Evolutionary conservation across 2,113 vertebrate genomes (phyloP), one percentile per base, ranked within the genome.

Genomic region (Lophura nycthemera): DNA sequence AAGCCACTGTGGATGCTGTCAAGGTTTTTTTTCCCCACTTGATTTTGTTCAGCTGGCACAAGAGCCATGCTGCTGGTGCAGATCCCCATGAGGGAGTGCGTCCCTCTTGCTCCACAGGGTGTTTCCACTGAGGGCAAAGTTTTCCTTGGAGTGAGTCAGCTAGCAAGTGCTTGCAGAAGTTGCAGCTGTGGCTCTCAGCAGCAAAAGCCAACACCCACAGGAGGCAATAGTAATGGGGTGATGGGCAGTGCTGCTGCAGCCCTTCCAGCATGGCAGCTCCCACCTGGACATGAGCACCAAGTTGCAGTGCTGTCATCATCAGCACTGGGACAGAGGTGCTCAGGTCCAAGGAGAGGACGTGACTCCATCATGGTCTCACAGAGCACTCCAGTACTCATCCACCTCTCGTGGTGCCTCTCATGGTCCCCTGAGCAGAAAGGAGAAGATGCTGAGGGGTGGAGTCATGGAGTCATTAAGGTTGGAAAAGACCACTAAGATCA

Each of bases 351-450:
- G 29, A 42, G 29, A 7, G 24, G 36, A 60, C 1, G 0, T 2
- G 8, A 57, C n/a, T 81, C 47, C 48, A 30, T 32, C 0, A 0
- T 1, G 1, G 50, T 63, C 1, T 0, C 0, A 2, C 34, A 14
- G 27, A 83, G 29, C 48, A 6, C 54, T 56, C 0, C 0, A 47
- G 57, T 30, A 57, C 18, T 16, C 43, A 20, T 13, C 0, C 0
- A 8, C 50, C 38, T 42, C 43, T 27, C 40, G 48, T 56, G 52
- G 29, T 1, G 1, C 59, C 64, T 79, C 34, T 6, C 0, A 0
- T 59, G 42, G 67, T 47, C 21, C 45, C 60, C 36, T 3, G 5
- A 36, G 8, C 27, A 15, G 69, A 32, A 74, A 81, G n/a, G 76
- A 57, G 45, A 24, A 18, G 63, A 65, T n/a, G 36, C 25, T 29